phyloP scores from a whole-genome alignment of 2,113 vertebrate genomes.

The Hypocryptadius cinnamomeus region DNA sequence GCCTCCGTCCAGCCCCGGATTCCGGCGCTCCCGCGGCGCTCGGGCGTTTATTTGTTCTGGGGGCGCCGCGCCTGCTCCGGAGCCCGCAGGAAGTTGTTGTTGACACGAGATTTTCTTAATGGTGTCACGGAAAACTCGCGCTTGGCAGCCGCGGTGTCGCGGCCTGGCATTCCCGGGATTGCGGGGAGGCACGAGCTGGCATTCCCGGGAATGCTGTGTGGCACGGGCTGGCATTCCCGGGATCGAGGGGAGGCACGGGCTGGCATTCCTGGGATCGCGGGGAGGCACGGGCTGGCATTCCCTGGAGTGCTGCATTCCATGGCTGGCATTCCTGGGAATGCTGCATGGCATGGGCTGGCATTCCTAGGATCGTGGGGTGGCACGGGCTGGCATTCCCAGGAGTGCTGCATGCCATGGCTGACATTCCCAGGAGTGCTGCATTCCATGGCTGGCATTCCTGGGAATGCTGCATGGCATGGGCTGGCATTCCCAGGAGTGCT shows the following conservation, averaged over 20 bases:
- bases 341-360: fast-evolving
- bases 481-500: fast-evolving
- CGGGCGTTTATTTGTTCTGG: neutral
- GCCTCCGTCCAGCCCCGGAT: neutral
- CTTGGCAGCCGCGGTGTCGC: neutral
- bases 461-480: fast-evolving
- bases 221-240: fast-evolving
- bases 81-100: conserved; percentile 9
- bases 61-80: neutral
- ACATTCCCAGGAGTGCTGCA: fast-evolving
- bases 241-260: fast-evolving
- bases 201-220: fast-evolving
- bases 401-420: neutral
- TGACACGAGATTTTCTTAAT: neutral
- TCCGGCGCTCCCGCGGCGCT: neutral
- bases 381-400: neutral
- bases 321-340: neutral
- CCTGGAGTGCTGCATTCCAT: no score
- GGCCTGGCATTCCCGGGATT: neutral
- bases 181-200: fast-evolving
- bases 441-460: neutral
- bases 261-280: neutral
- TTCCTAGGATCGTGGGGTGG: fast-evolving
- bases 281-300: no score
- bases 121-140: neutral